A percentile compares a stretch with the other conserved stretches of the same genome.
These are phyloP conservation scores for Chrysolina haemoptera DNA, from an alignment of 2,888 invertebrate genomes.

Conservation along the genomic window DNA sequence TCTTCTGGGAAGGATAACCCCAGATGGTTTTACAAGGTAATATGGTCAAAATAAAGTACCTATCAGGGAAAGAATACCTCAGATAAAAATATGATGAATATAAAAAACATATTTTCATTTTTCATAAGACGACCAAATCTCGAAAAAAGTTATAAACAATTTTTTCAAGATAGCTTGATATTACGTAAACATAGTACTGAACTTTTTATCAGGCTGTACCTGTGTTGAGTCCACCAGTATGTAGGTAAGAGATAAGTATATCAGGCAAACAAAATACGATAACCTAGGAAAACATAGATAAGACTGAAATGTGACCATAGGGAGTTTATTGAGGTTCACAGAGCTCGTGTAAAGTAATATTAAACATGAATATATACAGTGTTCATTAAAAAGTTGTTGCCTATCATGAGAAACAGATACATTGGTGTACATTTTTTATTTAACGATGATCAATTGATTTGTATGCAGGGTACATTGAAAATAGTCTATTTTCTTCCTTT, in stretches of 20 bases:
- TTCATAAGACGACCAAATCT: not conserved
- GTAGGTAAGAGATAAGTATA: conserved; percentile 51
- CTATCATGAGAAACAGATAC: not conserved
- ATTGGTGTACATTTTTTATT: no score
- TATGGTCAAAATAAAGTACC: no score
- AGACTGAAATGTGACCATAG: conserved; percentile 57
- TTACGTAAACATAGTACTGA: conserved; percentile 23
- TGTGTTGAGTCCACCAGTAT: conserved; percentile 50
- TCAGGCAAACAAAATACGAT: conserved; percentile 58
- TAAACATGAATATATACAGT: conserved; percentile 36
- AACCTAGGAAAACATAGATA: conserved; percentile 60
- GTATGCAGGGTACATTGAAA: no score
- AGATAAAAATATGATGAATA: no score
- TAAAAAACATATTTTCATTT: no score
- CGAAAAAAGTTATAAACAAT: not conserved
- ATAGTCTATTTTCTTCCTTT: no score
- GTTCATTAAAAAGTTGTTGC: conserved; percentile 13
- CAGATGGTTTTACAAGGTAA: no score
- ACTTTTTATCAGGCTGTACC: conserved; percentile 49
- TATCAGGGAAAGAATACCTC: no score
- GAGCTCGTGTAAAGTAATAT: conserved; percentile 30
- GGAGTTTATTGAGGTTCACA: conserved; percentile 42
- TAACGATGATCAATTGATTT: no score
- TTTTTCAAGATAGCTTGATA: not conserved
- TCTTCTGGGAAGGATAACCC: no score